Base-by-base conservation (phyloP, 2,888 invertebrate genomes). In the Dimorphilus gyrociliatus region DNA sequence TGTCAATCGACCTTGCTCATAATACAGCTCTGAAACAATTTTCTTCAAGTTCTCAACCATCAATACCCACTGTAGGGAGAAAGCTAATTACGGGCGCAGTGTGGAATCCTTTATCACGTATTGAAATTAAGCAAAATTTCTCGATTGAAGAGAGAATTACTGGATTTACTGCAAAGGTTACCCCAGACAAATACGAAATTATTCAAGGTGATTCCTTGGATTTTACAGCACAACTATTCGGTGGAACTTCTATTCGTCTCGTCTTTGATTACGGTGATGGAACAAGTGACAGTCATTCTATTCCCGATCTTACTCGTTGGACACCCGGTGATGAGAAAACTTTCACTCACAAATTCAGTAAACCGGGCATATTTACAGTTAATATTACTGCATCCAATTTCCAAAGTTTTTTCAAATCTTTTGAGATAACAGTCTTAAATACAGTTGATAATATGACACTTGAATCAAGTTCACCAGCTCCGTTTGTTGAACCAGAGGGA, bases 211-310 rank as follows among this genome's bases (percentile, higher is more conserved):
- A 33, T 2, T 10, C 19, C 2, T 36, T 48, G 8, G 29, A 18
- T 4, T 47, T 44, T 32, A 41, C 34, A 1, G 41, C 40, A 1
- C 25, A 25, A 7, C 40, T 42, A 29, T 27, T 31, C 12, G 39
- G 30, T 6, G 51, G 51, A 1, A 45, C 49, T 5, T 41, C 39
- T 24, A 43, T 50, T 14, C 31, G 30, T 3, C 33, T 45, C 10
- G 25, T 19, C 2, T 29, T 42, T 27, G 31, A 39, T 18, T 47
- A 36, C 26, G 37, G 30, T 2, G n/a, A n/a, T 25, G 40, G 40
- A 1, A 19, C n/a, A 2, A 31, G 19, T 1, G 25, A 32, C 17
- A 33, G 2, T 6, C 25, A 25, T 15, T 8, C 7, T 7, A 10
- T 25, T 4, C 25, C 15, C 5, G 10, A 8, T 10, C 2, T n/a